Base-by-base conservation (phyloP, 2,113 vertebrate genomes). In the Rhinoderma darwinii region DNA sequence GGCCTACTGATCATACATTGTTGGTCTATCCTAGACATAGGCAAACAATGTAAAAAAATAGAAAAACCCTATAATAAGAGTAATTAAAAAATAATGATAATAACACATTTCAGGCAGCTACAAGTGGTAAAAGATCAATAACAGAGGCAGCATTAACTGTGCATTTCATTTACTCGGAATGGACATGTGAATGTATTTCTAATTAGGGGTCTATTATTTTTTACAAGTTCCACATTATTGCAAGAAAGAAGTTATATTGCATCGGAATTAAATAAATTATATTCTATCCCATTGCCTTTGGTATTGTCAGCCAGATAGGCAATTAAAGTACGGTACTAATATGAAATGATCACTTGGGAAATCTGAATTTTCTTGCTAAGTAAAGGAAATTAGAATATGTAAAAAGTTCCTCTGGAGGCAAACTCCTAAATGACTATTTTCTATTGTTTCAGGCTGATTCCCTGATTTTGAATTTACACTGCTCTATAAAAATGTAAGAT, bases 201-300 rank as follows among this genome's bases (percentile, higher is more conserved):
- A 88, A 88, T 87, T 90, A 91, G 87, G 89, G 0, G 89, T 90
- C 61, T 47, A 89, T 90, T 89, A 82, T 92, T 91, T 89, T 90
- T 75, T 74, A 35, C 70, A 87, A 90, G 88, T 91, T 91, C 88
- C 78, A 59, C 84, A 82, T 90, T 90, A 90, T 91, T 90, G 90
- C 89, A 85, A 89, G 89, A 85, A 63, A 88, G 89, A 89, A 86
- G 89, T 89, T 90, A 93, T 77, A 7, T 25, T 85, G 73, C 89
- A 83, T 89, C 89, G 91, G 88, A 91, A 89, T 86, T n/a, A 86
- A 88, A 91, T 89, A 89, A 89, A 88, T 88, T 32, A 90, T 68
- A 88, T 89, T 74, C 88, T 8, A 25, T 54, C 83, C 81, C 43
- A 88, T 84, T 0, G 3, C 75, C 90, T 91, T 89, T 84, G 68